Evolutionary conservation across 2,888 invertebrate species (phyloP), one percentile per base, ranked within the genome.

Genomic region (Colletes collaris): DNA sequence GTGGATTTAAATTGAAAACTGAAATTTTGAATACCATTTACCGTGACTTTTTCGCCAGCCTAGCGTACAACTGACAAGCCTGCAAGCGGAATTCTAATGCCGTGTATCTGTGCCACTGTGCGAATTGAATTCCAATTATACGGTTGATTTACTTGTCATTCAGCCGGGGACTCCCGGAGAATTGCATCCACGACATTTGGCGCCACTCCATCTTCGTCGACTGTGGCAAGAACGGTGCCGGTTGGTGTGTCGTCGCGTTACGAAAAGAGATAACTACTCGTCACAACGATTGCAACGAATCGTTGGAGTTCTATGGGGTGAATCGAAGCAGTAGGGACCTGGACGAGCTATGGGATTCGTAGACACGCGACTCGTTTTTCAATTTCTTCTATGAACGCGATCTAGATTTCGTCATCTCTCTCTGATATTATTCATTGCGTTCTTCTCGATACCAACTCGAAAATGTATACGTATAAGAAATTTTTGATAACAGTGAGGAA

Each of bases 91-190:
- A 86, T 86, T 63, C 83, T 87, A 87, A 87, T 87, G 81, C 56
- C 76, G 79, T 72, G 85, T 88, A 87, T 89, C 86, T 88, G 88
- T 89, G 89, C 87, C 89, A 89, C 83, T 85, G 79, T 88, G 88
- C 83, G 84, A 85, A 88, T 88, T 83, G 88, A 88, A 88, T 88
- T 86, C 75, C 87, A 86, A 88, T 88, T 87, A 80, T 83, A 82
- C 65, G 76, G 72, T 84, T 84, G 83, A 88, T 86, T 87, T 88
- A 84, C 73, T 87, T 87, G 85, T 87, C 81, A 87, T 87, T 88
- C 87, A 76, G 68, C 53, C 71, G 78, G 50, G 71, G 63, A 4
- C 76, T 67, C 70, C 64, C 62, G 64, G 71, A 59, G 75, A 58
- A 64, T 84, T 78, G 83, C 83, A 86, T 83, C 78, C 73, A 73